Conservation (phyloP, 2,797 vertebrate genomes). For the Petrocephalus schoutedeni region DNA sequence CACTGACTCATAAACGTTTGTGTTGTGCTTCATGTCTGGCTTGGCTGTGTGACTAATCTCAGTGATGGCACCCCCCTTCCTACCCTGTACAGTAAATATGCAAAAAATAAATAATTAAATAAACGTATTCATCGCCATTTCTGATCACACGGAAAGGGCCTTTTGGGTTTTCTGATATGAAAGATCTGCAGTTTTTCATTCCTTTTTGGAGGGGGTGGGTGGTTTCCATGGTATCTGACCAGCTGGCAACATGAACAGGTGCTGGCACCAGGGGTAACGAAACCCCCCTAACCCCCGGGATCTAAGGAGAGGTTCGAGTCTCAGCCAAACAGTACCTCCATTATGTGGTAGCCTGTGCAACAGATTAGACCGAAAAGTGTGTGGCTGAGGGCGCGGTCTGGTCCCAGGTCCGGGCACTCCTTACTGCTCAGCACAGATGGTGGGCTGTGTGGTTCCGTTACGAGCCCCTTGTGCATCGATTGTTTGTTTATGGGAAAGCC, state of each 20-base stretch:
- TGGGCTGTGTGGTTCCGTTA: not conserved
- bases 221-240: slow-evolving; percentile 60
- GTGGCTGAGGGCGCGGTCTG: not conserved
- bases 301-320: not conserved
- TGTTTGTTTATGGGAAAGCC: not conserved
- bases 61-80: not conserved
- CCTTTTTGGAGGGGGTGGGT: slow-evolving; percentile 39
- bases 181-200: not conserved
- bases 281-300: not conserved
- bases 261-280: not conserved
- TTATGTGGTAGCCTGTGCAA: slow-evolving; percentile 1
- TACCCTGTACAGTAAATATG: not conserved
- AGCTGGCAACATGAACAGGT: slow-evolving; percentile 32
- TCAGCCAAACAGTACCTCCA: not conserved
- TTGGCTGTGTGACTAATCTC: slow-evolving; percentile 12
- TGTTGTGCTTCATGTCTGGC: not conserved
- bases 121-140: not conserved
- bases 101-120: not conserved
- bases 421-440: slow-evolving; percentile 1
- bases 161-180: not conserved
- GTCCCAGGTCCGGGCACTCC: not conserved
- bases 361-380: not conserved
- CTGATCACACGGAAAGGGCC: not conserved
- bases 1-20: slow-evolving; percentile 1
- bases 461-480: not conserved